These are phyloP conservation scores for Simalia tracyae DNA, from an alignment of 2,797 vertebrate genomes.

Conservation along the genomic window DNA sequence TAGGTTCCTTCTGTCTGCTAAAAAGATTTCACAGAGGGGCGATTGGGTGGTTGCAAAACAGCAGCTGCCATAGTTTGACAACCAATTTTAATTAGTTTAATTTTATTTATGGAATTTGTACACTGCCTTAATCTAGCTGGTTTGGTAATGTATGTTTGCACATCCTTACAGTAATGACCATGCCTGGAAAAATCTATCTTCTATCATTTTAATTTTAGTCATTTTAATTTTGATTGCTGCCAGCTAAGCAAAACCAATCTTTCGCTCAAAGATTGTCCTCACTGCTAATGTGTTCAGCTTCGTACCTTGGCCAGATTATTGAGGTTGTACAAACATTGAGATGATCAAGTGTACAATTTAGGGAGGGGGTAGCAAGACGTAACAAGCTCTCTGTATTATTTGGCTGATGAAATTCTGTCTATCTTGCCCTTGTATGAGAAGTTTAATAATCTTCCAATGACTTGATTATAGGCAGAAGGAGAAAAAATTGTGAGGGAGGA, in stretches of 20 bases:
- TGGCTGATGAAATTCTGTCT: not conserved
- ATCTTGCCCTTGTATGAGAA: not conserved
- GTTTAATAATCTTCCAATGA: not conserved
- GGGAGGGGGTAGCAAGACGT: not conserved
- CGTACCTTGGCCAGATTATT: not conserved
- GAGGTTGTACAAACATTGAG: not conserved
- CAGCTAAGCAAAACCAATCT: not conserved
- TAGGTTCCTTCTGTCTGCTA: too few relatives aligned
- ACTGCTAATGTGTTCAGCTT: not conserved
- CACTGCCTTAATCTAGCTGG: not conserved
- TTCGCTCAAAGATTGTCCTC: not conserved
- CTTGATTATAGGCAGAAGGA: slow-evolving; percentile 84
- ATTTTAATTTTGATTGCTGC: not conserved
- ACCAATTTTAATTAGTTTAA: too few relatives aligned
- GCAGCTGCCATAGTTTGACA: too few relatives aligned
- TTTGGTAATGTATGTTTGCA: not conserved
- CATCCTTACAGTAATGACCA: not conserved
- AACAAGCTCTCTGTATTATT: not conserved
- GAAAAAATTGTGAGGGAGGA: slow-evolving; percentile 85
- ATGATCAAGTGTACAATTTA: not conserved
- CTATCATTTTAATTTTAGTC: not conserved
- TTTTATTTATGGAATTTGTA: too few relatives aligned
- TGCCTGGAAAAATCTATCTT: not conserved
- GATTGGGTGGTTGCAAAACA: too few relatives aligned
- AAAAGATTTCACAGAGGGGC: too few relatives aligned